Conservation (phyloP, 2,888 invertebrate species). For the Eutolmus rufibarbis region DNA sequence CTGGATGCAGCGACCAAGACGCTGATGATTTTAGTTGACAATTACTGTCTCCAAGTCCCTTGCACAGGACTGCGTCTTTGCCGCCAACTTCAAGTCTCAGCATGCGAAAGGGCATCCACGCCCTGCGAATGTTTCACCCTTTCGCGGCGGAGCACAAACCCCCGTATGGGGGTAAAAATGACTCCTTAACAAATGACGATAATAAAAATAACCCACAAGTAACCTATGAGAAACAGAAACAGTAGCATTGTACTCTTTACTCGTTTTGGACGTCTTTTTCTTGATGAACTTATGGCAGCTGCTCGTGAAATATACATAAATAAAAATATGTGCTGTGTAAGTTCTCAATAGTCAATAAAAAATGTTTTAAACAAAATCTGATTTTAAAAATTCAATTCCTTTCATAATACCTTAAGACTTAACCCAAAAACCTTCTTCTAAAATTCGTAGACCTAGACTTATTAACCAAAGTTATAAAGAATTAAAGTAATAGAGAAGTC, state of each 20-base stretch:
- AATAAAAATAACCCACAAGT: not conserved
- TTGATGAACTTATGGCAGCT: not conserved
- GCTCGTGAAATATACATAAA: not conserved
- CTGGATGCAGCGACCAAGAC: constrained; percentile 56
- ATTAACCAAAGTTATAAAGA: not conserved
- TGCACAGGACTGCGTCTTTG: constrained; percentile 55
- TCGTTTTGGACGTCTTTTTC: not conserved
- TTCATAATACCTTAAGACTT: not conserved
- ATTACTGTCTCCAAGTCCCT: constrained; percentile 53
- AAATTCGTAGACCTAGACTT: not conserved
- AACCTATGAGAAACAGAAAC: not conserved
- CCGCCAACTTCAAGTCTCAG: constrained; percentile 47
- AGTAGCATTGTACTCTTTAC: not conserved
- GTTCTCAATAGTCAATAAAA: constrained; percentile 6
- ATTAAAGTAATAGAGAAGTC: not conserved
- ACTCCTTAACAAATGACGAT: not conserved
- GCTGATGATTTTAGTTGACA: constrained; percentile 58
- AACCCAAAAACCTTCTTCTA: not conserved
- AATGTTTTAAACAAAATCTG: not conserved
- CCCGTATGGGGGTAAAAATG: not conserved
- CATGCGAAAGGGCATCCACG: not conserved
- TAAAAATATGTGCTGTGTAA: constrained; percentile 6
- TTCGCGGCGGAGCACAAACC: constrained; percentile 9
- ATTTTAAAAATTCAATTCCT: not conserved
- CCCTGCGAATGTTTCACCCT: constrained; percentile 14